Evolutionary conservation across 2,797 vertebrate genomes (phyloP).

Genomic region (Pelodytes ibericus): DNA sequence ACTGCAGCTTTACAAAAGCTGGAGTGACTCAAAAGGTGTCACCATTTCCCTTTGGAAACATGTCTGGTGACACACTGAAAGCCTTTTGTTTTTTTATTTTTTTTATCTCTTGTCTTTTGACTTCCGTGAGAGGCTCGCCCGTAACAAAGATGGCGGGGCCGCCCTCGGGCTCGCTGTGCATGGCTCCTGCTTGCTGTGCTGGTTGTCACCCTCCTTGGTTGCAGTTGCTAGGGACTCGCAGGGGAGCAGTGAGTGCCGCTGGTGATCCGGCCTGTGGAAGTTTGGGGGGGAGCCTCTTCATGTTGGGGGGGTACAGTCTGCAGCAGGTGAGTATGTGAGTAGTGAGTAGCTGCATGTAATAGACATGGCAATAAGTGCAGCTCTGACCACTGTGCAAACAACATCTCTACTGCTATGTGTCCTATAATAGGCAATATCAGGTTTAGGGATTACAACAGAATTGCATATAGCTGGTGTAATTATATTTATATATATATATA

Average conservation of each 20-base stretch:
- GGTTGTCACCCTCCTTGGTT: slow-evolving; percentile 36
- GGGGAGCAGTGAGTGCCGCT: not conserved
- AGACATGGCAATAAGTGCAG: not conserved
- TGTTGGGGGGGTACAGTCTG: not conserved
- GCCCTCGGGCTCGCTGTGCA: not conserved
- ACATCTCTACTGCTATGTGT: not conserved
- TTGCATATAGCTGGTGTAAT: not conserved
- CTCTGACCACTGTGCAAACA: not conserved
- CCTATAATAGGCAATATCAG: not conserved
- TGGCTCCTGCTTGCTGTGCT: slow-evolving; percentile 14
- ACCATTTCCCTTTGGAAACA: not conserved
- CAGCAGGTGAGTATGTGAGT: too few species aligned
- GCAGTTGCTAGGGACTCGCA: slow-evolving; percentile 51
- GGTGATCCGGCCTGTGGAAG: not conserved
- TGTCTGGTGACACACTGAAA: not conserved
- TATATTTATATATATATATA: too few species aligned
- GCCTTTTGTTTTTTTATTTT: not conserved
- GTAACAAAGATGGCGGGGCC: slow-evolving; percentile 23
- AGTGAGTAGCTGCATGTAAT: not conserved
- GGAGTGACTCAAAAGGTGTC: not conserved
- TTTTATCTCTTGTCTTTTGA: too few species aligned
- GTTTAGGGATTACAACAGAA: not conserved
- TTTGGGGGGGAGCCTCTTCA: not conserved
- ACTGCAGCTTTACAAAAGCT: not conserved
- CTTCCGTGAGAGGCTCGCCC: not conserved